Conservation (phyloP, 1,140 invertebrate genomes). For the Hyles euphorbiae region DNA sequence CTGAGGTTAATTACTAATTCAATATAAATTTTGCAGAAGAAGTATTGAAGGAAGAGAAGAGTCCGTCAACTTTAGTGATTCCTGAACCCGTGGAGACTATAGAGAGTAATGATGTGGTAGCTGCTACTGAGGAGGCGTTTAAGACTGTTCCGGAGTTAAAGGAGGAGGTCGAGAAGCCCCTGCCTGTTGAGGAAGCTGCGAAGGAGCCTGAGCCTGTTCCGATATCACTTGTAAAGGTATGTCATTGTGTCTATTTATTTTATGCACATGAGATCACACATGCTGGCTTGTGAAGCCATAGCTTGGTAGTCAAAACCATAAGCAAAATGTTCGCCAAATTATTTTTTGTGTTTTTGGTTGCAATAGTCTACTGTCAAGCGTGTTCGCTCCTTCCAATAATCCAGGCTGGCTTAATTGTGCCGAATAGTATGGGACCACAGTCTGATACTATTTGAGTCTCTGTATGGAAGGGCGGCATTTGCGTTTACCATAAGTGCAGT, state of each 20-base stretch:
- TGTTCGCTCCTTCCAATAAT: no score
- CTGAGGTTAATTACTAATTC: neutral
- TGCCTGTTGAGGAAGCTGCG: neutral
- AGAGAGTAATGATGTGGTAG: neutral
- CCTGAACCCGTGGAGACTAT: neutral
- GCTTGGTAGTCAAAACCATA: no score
- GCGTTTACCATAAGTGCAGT: no score
- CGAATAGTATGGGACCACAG: no score
- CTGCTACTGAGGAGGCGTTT: neutral
- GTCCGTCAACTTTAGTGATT: neutral
- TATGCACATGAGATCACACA: no score
- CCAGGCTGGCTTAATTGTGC: no score
- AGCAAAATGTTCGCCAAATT: no score
- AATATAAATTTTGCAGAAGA: conserved; percentile 21
- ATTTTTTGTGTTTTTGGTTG: no score
- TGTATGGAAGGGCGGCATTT: no score
- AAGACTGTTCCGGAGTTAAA: neutral
- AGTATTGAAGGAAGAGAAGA: conserved; percentile 23
- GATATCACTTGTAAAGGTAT: neutral
- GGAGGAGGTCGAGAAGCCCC: conserved; percentile 1
- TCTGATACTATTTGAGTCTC: no score
- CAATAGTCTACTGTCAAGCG: no score
- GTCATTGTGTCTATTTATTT: neutral
- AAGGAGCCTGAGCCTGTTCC: neutral
- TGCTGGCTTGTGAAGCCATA: no score